Evolutionary conservation across 2,888 invertebrate genomes (phyloP).

Genomic region (Melieria picta): DNA sequence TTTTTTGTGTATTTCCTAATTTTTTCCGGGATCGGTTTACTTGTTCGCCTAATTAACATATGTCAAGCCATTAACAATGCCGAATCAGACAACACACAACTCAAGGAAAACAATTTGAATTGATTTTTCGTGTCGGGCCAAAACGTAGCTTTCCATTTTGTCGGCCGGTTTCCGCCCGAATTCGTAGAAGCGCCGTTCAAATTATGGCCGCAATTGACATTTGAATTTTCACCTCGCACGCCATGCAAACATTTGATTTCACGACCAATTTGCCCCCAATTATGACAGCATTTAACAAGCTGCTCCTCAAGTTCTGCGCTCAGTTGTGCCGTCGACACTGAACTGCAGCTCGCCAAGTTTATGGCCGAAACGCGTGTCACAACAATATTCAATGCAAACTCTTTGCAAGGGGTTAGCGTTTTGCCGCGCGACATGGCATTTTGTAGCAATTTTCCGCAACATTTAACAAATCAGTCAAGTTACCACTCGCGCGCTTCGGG

Average conservation of each 20-base stretch:
- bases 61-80: slow-evolving; percentile 36
- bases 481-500: no score
- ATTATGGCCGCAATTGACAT: no score
- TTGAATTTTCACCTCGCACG: background rate
- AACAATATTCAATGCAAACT: slow-evolving; percentile 5
- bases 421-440: slow-evolving; percentile 13
- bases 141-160: background rate
- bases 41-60: no score
- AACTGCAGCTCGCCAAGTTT: slow-evolving; percentile 8
- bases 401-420: background rate
- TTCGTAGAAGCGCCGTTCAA: no score
- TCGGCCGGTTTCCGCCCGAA: background rate
- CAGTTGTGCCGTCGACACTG: slow-evolving; percentile 21
- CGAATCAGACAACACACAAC: slow-evolving; percentile 14
- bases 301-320: background rate
- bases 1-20: slow-evolving; percentile 2
- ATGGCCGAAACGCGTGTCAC: slow-evolving; percentile 29
- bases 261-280: background rate
- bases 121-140: slow-evolving; percentile 46
- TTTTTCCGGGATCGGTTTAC: slow-evolving; percentile 5
- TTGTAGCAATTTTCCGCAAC: slow-evolving; percentile 40
- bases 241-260: slow-evolving; percentile 17
- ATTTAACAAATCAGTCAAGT: slow-evolving; percentile 31
- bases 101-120: slow-evolving; percentile 29
- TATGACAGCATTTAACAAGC: background rate